Conservation (phyloP, 2,113 vertebrate species). For the Axis porcinus region DNA sequence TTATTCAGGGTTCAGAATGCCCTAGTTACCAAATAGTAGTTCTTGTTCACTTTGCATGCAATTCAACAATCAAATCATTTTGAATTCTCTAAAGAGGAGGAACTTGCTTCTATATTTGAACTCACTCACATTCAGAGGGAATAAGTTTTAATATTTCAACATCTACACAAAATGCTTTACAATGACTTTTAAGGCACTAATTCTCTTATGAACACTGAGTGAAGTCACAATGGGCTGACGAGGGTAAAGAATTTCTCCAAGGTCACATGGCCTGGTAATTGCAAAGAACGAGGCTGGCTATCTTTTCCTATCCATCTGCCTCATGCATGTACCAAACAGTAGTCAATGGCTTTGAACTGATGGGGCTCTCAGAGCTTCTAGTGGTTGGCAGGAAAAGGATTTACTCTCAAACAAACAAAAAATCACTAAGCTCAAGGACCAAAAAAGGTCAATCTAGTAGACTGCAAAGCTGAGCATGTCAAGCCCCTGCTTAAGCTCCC, state of each 20-base stretch:
- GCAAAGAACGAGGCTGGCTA: not conserved
- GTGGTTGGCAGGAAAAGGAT: not conserved
- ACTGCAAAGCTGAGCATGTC: not conserved
- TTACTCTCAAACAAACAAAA: not conserved
- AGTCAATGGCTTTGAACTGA: conserved; percentile 1
- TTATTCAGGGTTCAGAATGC: conserved; percentile 36
- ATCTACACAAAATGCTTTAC: conserved; percentile 58
- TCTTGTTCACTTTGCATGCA: conserved; percentile 42
- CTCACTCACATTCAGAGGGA: conserved; percentile 58
- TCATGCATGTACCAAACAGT: not conserved
- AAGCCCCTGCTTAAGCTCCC: not conserved
- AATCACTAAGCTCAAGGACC: not conserved
- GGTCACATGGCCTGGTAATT: conserved; percentile 30
- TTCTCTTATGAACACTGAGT: conserved; percentile 28
- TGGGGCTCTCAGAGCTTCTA: not conserved
- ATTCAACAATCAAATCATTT: conserved; percentile 59
- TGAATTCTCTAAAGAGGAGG: conserved; percentile 61
- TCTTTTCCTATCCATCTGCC: not conserved
- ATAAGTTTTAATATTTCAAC: conserved; percentile 61
- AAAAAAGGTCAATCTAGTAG: not conserved
- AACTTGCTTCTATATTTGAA: conserved; percentile 69
- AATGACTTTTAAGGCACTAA: conserved; percentile 56
- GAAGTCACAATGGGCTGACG: conserved; percentile 10
- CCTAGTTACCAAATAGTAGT: conserved; percentile 59
- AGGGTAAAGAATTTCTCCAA: conserved; percentile 40